Evolutionary conservation across 2,888 invertebrate species (phyloP).

Genomic region (Nineta flava): DNA sequence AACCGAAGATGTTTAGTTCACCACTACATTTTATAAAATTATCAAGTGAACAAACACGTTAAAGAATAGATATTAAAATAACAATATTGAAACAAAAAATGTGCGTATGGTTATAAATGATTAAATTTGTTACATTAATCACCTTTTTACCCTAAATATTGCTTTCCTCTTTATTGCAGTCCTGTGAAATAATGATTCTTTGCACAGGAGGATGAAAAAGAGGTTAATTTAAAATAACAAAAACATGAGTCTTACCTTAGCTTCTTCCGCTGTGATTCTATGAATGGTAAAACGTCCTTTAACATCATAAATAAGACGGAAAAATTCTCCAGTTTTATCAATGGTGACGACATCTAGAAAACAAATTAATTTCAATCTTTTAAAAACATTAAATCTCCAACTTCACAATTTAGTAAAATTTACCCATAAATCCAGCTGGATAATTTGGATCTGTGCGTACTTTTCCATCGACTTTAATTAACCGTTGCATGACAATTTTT

Average conservation of each 20-base stretch:
- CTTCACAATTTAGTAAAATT: constrained; percentile 22
- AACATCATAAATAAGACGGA: constrained; percentile 96
- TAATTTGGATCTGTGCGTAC: constrained; percentile 94
- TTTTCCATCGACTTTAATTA: constrained; percentile 97
- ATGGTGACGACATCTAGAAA: constrained; percentile 92
- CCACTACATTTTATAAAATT: too few relatives aligned
- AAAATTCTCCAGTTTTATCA: constrained; percentile 95
- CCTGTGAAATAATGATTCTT: neutral
- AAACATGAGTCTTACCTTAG: constrained; percentile 51
- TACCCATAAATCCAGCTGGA: constrained; percentile 99
- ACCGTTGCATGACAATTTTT: constrained; percentile 94
- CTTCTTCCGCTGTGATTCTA: constrained; percentile 92
- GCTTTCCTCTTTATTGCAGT: neutral
- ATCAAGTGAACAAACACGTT: too few relatives aligned
- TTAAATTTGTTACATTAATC: too few relatives aligned
- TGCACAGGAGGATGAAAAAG: neutral
- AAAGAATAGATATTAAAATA: too few relatives aligned
- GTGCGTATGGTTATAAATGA: too few relatives aligned
- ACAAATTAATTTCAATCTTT: constrained; percentile 6
- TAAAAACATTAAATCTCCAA: neutral
- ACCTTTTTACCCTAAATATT: neutral
- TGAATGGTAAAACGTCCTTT: constrained; percentile 97
- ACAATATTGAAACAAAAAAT: too few relatives aligned
- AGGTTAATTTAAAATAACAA: neutral
- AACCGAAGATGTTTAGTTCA: too few relatives aligned